phyloP scores from a whole-genome alignment of 2,888 invertebrate genomes.

The Tetrapedia diversipes region DNA sequence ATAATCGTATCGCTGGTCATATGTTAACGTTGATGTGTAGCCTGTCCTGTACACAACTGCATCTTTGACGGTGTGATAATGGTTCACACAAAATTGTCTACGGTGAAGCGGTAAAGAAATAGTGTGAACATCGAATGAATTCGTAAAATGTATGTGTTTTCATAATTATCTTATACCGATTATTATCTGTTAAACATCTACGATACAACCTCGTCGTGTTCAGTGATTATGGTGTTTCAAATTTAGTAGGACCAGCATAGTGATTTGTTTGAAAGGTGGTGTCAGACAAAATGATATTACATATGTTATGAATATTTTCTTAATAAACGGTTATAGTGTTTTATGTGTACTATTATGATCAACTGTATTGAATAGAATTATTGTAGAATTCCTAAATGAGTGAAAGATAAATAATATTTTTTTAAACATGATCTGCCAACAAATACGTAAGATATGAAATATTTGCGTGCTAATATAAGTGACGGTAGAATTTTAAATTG shows the following conservation, averaged over 20 bases:
- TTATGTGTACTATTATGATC: no score
- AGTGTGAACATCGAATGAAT: neutral
- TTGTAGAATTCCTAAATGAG: no score
- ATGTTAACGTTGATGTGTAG: conserved; percentile 42
- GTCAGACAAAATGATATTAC: no score
- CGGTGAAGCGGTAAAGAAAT: neutral
- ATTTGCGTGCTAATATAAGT: neutral
- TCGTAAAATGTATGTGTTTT: neutral
- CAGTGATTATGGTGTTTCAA: neutral
- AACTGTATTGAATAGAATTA: no score
- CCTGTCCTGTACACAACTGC: conserved; percentile 27
- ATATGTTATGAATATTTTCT: no score
- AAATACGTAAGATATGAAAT: no score
- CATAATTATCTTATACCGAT: no score
- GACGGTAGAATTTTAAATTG: neutral
- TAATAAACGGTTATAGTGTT: no score
- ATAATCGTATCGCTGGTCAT: conserved; percentile 61
- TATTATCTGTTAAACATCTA: no score
- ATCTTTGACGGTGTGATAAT: conserved; percentile 13
- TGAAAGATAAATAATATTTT: no score
- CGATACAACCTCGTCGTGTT: neutral
- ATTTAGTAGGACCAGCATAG: neutral
- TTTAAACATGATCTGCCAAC: no score
- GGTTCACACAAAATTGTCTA: neutral
- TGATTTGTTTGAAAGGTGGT: neutral